Percentiles rank a stretch among this genome's conserved stretches.
These are phyloP conservation scores for Psilanteris sp. DNA, from an alignment of 1,140 invertebrate genomes.

Conservation along the genomic window DNA sequence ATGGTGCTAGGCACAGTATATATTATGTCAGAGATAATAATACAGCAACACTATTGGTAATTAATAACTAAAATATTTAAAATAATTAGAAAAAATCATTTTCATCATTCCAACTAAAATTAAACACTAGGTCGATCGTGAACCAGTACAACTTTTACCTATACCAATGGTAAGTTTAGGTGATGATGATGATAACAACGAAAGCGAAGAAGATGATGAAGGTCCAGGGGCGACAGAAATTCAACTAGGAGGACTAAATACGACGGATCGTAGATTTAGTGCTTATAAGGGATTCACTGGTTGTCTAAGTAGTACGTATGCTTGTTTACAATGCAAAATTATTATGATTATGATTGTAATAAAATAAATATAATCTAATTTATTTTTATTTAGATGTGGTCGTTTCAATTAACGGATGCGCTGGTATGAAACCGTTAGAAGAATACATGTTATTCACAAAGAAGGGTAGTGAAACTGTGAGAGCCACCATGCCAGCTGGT, in stretches of 20 bases:
- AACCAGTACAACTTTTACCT: constrained; percentile 84
- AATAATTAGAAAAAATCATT: too few relatives aligned
- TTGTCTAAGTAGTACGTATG: constrained; percentile 90
- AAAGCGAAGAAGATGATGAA: constrained; percentile 66
- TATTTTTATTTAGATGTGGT: constrained; percentile 86
- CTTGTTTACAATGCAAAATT: too few relatives aligned
- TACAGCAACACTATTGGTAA: constrained; percentile 84
- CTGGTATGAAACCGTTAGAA: constrained; percentile 89
- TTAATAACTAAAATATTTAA: too few relatives aligned
- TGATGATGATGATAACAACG: constrained; percentile 79
- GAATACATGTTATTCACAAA: constrained; percentile 94
- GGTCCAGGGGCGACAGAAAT: constrained; percentile 86
- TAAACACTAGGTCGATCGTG: constrained; percentile 88
- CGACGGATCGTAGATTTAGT: constrained; percentile 87
- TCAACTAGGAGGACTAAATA: constrained; percentile 91
- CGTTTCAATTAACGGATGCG: constrained; percentile 87
- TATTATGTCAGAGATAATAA: constrained; percentile 89
- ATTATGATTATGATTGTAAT: too few relatives aligned
- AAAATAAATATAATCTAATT: too few relatives aligned
- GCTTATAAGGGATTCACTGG: constrained; percentile 92
- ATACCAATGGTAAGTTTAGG: constrained; percentile 84
- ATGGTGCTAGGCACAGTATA: constrained; percentile 90
- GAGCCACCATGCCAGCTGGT: constrained; percentile 90
- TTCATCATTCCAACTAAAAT: too few relatives aligned
- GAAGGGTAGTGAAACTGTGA: constrained; percentile 88